Base-by-base conservation (phyloP, 2,888 invertebrate species). In the Cerastoderma edule region DNA sequence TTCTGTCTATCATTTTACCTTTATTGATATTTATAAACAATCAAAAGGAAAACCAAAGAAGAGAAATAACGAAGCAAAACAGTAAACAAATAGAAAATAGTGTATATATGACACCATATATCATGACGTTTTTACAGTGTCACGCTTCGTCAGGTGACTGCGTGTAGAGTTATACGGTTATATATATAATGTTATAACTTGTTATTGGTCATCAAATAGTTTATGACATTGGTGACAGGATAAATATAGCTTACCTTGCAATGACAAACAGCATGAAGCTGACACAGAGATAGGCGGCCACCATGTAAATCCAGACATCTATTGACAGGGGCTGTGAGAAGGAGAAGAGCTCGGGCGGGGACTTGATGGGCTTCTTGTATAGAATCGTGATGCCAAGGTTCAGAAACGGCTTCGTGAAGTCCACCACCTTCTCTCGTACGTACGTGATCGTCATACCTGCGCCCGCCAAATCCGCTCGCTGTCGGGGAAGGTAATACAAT, bases 341-440 rank as follows among this genome's bases (percentile, higher is more conserved):
- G 91, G 97, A 97, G 95, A 99, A 99, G 56, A 93, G 88, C 8
- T 92, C 89, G 96, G 95, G 85, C 96, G 95, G 60, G 96, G 97
- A 68, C 96, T 97, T 93, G 96, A 97, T 72, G 95, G 98, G 86
- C 96, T 97, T 80, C 95, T 97, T 97, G 93, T 98, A 98, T 46
- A 99, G 94, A 90, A 99, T 99, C 30, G 98, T 97, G 80, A 98
- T 99, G 28, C 99, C 99, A 19, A 99, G 95, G 92, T 98, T 98
- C 97, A 99, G 98, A 93, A 98, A 99, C 0, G 99, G 99, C 91
- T 98, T 98, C 0, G 98, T 99, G 93, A 99, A 99, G 93, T 99
- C 99, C 75, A 99, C 98, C 1, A 99, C 96, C 69, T 96, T 96
- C 92, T 98, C 98, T 19, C 99, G 94, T 0, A 98, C 97, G 93